Conservation (phyloP, 2,113 vertebrate genomes). For the Otocyon megalotis region DNA sequence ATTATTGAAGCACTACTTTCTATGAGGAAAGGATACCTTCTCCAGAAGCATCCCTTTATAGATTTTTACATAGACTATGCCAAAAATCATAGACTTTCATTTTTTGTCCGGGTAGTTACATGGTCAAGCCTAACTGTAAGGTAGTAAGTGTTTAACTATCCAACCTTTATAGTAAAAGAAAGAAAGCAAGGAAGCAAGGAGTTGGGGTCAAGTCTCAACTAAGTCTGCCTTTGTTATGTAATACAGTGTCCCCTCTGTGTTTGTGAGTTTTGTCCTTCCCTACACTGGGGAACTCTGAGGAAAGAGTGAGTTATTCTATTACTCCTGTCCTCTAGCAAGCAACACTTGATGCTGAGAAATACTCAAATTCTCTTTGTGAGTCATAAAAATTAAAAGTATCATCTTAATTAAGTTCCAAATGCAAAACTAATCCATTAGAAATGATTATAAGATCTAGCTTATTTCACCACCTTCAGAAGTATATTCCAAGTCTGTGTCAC, state of each 20-base stretch:
- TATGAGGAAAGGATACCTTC: not conserved
- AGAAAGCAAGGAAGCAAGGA: not conserved
- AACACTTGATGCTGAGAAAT: not conserved
- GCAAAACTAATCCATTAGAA: not conserved
- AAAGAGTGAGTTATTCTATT: not conserved
- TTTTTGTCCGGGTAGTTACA: not conserved
- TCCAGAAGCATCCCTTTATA: not conserved
- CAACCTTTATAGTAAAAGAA: not conserved
- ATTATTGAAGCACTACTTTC: not conserved
- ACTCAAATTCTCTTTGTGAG: not conserved
- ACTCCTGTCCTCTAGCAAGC: not conserved
- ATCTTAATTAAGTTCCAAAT: slow-evolving; percentile 4
- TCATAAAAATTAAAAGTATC: not conserved
- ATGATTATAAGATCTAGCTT: not conserved
- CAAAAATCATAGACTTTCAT: not conserved
- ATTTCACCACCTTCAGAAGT: not conserved
- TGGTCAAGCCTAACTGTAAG: not conserved
- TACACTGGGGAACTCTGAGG: not conserved
- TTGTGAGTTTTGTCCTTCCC: not conserved
- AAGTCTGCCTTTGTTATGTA: not conserved
- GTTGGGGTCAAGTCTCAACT: not conserved
- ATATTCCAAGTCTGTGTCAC: not conserved
- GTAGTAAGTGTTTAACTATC: not conserved
- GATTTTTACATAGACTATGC: not conserved
- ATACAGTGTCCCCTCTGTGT: not conserved